Base-by-base conservation (phyloP, 1,140 invertebrate species). In the Phocides pigmalion region DNA sequence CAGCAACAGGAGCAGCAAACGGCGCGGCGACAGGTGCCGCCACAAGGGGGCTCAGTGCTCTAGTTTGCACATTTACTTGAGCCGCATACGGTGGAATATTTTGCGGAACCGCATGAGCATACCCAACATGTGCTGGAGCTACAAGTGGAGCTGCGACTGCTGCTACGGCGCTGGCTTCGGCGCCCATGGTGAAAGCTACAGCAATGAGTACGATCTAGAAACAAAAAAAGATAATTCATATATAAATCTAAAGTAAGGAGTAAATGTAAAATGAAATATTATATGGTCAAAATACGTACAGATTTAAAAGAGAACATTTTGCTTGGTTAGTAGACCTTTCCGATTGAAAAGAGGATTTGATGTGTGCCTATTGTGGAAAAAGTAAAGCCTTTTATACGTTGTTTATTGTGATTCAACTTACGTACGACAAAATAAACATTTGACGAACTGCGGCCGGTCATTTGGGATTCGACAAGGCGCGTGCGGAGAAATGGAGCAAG, bases 61-160 rank as follows among this genome's bases (percentile, higher is more conserved):
- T 90, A 32, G 85, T 93, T 22, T 84, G 86, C 2, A 93, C 83
- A 73, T 88, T 93, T 35, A 93, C 72, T 79, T 93, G 92, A 9
- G 91, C 88, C 2, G 92, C 92, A 51, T 92, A 92, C 2, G 93
- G 93, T 16, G 92, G 92, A 49, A 93, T 83, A 58, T 93, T 93
- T 56, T 93, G 92, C 1, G 93, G 93, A 16, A 88, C 77, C 14
- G 84, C 83, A 70, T 90, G 86, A 51, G 92, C 86, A 58, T 92
- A 90, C 3, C 77, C 83, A 2, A 90, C 71, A 11, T 82, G 74
- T 12, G 89, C 83, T 9, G 84, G 81, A 9, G 86, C 89, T 17
- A 81, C 72, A 44, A 90, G 59, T 9, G 84, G 80, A 17, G 88
- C 81, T 9, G 80, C 75, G 19, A 68, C 64, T 32, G 72, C 72